phyloP scores from a whole-genome alignment of 1,140 invertebrate species.

The Aphis craccivora region DNA sequence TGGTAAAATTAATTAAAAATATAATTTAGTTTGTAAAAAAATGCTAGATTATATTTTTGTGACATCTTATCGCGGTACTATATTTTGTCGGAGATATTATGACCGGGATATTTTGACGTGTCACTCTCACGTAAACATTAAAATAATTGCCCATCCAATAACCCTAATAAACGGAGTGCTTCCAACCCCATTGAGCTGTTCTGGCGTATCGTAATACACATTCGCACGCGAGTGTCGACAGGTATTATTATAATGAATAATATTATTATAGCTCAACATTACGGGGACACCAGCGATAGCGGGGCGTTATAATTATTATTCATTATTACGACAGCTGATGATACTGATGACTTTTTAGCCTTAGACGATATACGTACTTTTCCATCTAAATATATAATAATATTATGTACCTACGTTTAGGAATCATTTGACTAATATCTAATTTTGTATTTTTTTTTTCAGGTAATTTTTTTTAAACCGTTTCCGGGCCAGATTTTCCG shows the following conservation, averaged over 20 bases:
- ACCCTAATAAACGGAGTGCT: neutral
- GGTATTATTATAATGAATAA: neutral
- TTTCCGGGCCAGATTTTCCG: neutral
- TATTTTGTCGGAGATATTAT: neutral
- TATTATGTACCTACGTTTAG: neutral
- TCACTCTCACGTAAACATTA: neutral
- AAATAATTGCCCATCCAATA: neutral
- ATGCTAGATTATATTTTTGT: neutral
- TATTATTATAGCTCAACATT: neutral
- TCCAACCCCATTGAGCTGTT: neutral
- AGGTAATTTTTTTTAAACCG: neutral
- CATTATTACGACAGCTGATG: neutral
- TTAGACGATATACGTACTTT: neutral
- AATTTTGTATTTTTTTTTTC: too few species aligned
- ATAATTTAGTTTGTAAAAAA: neutral
- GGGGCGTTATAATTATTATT: neutral
- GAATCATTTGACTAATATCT: neutral
- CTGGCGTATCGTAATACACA: neutral
- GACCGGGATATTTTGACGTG: neutral
- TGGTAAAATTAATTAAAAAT: too few species aligned
- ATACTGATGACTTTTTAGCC: neutral
- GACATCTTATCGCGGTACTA: too few species aligned
- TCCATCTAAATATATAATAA: neutral
- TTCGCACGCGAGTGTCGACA: neutral
- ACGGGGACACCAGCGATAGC: neutral